Evolutionary conservation across 2,888 invertebrate species (phyloP).

Genomic region (Mesorhabditis spiculigera): DNA sequence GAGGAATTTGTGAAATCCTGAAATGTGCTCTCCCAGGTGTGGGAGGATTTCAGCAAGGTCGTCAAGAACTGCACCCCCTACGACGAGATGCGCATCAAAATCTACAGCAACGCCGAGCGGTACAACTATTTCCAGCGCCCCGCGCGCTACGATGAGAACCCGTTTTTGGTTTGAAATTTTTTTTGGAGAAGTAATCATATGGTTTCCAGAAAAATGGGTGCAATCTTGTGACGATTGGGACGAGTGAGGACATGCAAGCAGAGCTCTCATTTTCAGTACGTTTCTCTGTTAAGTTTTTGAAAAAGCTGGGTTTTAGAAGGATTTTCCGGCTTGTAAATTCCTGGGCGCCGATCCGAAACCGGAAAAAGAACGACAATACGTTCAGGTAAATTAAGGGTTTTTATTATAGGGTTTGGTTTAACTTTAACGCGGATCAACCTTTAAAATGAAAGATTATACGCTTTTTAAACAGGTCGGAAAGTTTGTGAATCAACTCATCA

Average conservation of each 20-base stretch:
- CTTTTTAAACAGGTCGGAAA: background rate
- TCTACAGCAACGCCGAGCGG: background rate
- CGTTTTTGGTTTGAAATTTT: background rate
- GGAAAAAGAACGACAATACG: no score
- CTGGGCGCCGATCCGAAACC: background rate
- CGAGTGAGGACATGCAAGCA: background rate
- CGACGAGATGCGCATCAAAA: slow-evolving; percentile 2
- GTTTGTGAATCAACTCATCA: background rate
- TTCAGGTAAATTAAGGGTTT: no score
- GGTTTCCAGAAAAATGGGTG: background rate
- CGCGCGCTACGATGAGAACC: background rate
- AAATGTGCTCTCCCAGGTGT: background rate
- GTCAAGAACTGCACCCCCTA: background rate
- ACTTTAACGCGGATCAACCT: no score
- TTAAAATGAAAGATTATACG: no score
- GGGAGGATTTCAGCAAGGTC: slow-evolving; percentile 4
- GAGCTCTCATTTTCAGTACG: background rate
- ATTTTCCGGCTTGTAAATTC: background rate
- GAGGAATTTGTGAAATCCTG: background rate
- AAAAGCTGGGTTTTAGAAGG: background rate
- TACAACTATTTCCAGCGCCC: background rate
- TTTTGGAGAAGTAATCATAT: no score
- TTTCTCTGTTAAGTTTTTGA: background rate
- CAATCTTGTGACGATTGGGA: background rate
- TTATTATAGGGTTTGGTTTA: no score